phyloP scores from a whole-genome alignment of 2,888 invertebrate species.

The Erebia ligea region DNA sequence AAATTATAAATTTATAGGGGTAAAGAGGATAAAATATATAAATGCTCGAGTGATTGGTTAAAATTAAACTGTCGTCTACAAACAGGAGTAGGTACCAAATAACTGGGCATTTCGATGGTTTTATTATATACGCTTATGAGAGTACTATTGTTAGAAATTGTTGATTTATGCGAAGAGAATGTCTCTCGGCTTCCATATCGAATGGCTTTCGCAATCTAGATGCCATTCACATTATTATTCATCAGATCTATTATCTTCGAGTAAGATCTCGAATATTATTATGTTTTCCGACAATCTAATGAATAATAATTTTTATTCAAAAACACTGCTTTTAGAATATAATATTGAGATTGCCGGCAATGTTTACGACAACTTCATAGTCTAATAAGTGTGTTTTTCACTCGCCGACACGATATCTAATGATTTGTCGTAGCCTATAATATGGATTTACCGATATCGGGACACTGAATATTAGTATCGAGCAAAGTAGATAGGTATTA shows the following conservation, averaged over 20 bases:
- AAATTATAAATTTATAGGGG: too few relatives aligned
- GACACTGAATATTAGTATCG: too few relatives aligned
- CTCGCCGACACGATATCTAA: too few relatives aligned
- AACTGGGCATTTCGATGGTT: slow-evolving; percentile 16
- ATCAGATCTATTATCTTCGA: slow-evolving; percentile 26
- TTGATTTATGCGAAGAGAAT: slow-evolving; percentile 28
- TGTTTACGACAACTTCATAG: neutral
- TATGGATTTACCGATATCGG: too few relatives aligned
- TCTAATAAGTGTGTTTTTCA: too few relatives aligned
- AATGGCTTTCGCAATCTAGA: slow-evolving; percentile 27
- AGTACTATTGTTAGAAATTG: slow-evolving; percentile 25
- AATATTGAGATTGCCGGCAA: neutral
- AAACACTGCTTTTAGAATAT: neutral
- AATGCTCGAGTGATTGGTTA: too few relatives aligned
- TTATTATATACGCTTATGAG: slow-evolving; percentile 22
- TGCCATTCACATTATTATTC: slow-evolving; percentile 27
- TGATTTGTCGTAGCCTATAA: too few relatives aligned
- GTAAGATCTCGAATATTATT: slow-evolving; percentile 25
- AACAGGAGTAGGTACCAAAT: neutral
- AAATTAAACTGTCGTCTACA: neutral
- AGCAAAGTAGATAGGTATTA: too few relatives aligned
- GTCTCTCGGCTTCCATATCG: slow-evolving; percentile 25
- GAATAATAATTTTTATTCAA: slow-evolving; percentile 17
- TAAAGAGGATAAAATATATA: too few relatives aligned
- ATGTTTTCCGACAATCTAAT: slow-evolving; percentile 17